Evolutionary conservation across 2,888 invertebrate genomes (phyloP), one percentile per base, ranked within the genome.

Genomic region (Sabatieria punctata): DNA sequence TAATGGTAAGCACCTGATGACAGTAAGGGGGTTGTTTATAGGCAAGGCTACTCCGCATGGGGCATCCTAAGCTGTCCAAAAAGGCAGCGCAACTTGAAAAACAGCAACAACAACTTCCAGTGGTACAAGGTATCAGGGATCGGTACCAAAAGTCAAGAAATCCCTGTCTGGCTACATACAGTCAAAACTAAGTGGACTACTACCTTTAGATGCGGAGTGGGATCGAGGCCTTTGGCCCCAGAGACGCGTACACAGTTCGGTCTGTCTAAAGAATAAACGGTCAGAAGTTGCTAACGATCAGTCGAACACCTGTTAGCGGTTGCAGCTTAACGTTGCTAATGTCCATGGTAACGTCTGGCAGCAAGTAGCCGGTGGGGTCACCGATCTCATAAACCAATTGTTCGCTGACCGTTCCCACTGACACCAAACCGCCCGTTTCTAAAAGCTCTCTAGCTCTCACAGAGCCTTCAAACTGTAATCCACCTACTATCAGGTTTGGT

Each of bases 321-420:
- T 58, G 50, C n/a, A 68, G 44, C 15, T 54, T 53, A 2, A 72
- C 71, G 23, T 64, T 50, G 18, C 66, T 61, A 55, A 72, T 71
- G 55, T 72, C 72, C 56, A 70, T 70, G 2, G 65, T 60, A 18
- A 71, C 70, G 56, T 72, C 72, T 11, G 72, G 72, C 23, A 72
- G 60, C 40, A 67, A 56, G 53, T 72, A 72, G 30, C 57, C 57
- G 4, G 57, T 50, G 6, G 72, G 72, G 54, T 72, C 68, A 19
- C 64, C 69, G 23, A 72, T 66, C 55, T 72, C 72, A 57, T 72
- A 72, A 19, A 71, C 52, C 47, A 72, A 53, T 54, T 72, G 72
- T 54, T 72, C 72, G 39, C 64, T 55, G 23, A 70, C 70, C 2
- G 70, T 70, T 40, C 64, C 70, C 26, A 53, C 50, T 42, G 63